Evolutionary conservation across 2,888 invertebrate genomes (phyloP).

Genomic region (Pycnomerus fuliginosus): DNA sequence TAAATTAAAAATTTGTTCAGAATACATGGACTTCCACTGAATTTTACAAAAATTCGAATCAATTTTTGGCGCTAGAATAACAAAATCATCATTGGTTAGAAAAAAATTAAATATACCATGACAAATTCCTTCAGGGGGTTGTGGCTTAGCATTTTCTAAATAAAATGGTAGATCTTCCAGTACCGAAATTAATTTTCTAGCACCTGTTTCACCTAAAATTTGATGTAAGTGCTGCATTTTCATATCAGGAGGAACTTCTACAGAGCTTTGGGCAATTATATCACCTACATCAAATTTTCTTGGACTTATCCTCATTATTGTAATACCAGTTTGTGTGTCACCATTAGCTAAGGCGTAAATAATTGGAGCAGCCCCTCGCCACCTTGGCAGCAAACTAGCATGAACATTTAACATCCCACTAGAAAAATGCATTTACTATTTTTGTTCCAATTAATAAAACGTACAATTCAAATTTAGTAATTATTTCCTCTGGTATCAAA

Average conservation of each 20-base stretch:
- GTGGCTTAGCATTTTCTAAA: constrained; percentile 60
- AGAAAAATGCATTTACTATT: constrained; percentile 36
- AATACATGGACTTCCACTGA: constrained; percentile 65
- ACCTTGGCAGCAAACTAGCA: constrained; percentile 85
- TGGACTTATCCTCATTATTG: constrained; percentile 84
- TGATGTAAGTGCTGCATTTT: constrained; percentile 66
- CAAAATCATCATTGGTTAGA: constrained; percentile 7
- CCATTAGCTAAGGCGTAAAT: constrained; percentile 82
- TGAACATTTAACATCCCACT: constrained; percentile 94
- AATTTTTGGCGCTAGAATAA: constrained; percentile 73
- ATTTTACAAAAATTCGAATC: constrained; percentile 61
- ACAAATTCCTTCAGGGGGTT: constrained; percentile 62
- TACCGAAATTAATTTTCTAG: constrained; percentile 64
- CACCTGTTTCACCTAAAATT: constrained; percentile 67
- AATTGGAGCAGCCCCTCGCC: constrained; percentile 93
- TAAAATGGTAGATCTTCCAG: constrained; percentile 61
- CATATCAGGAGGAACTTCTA: constrained; percentile 59
- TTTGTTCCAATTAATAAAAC: constrained; percentile 37
- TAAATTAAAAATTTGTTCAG: constrained; percentile 67
- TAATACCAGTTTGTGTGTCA: constrained; percentile 77
- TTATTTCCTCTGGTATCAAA: constrained; percentile 75
- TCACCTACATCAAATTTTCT: constrained; percentile 80
- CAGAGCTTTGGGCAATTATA: constrained; percentile 61
- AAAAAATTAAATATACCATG: constrained; percentile 59
- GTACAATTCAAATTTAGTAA: constrained; percentile 80